Evolutionary conservation across 2,888 invertebrate species (phyloP), one percentile per base, ranked within the genome.

Genomic region (Germaria angustata): DNA sequence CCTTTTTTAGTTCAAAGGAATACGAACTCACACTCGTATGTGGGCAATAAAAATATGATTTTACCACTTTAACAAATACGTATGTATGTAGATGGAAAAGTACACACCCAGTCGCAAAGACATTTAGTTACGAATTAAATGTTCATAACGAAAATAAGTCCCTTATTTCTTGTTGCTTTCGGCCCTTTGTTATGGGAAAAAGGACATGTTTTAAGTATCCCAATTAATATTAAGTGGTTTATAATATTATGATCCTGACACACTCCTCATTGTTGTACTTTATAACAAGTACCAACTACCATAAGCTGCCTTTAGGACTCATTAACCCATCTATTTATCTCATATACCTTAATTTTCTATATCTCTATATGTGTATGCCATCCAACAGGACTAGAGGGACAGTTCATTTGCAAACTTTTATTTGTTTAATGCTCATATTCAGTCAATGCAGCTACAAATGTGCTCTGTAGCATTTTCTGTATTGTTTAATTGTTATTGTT

Each of bases 161-260:
- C 41, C 8, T 34, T 65, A 39, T 36, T 44, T 15, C n/a, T 36
- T 32, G 28, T 32, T 36, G 22, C 34, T 44, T 57, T 34, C 11
- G 41, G 4, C 9, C 32, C 5, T 36, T n/a, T 15, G n/a, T 76
- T 65, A 65, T 80, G 81, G 49, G 81, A 73, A 73, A 53, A 44
- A 81, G 81, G 84, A 81, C 84, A 84, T 82, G 83, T 83, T 84
- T 84, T 88, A 89, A 89, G 88, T 88, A 88, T 85, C 85, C 86
- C 88, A 88, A 89, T 89, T 89, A 89, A 89, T 89, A 88, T 88
- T 88, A 89, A 88, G 89, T 89, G 89, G 89, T 88, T 89, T 89
- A 88, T 87, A 87, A 89, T 89, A 88, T 89, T 88, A 89, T 89
- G 88, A 87, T 55, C 87, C 88, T 85, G 71, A 53, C 66, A 71